phyloP scores from a whole-genome alignment of 2,888 invertebrate species.

The Morpho deidamia region DNA sequence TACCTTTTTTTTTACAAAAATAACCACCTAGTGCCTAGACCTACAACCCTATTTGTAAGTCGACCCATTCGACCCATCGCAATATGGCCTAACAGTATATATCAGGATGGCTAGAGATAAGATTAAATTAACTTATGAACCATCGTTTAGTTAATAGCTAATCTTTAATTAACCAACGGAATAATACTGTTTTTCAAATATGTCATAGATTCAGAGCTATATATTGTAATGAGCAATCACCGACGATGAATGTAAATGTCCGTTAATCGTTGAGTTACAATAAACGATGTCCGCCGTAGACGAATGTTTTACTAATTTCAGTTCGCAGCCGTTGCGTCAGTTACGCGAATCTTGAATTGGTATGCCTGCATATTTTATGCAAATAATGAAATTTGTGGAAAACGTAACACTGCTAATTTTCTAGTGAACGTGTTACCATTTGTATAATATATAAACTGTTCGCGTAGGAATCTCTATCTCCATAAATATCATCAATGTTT shows the following conservation, averaged over 20 bases:
- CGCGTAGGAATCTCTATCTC: not conserved
- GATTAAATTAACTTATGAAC: conserved; percentile 47
- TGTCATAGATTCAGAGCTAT: conserved; percentile 32
- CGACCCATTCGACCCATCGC: conserved; percentile 47
- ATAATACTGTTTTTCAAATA: conserved; percentile 23
- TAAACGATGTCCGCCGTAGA: conserved; percentile 56
- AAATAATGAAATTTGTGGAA: conserved; percentile 58
- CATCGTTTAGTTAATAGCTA: conserved; percentile 34
- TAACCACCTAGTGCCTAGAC: too few relatives aligned
- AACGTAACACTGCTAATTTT: conserved; percentile 27
- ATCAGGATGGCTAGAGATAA: conserved; percentile 58
- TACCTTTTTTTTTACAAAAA: too few relatives aligned
- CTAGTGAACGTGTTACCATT: conserved; percentile 7
- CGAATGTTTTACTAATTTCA: conserved; percentile 67
- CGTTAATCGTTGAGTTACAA: conserved; percentile 45
- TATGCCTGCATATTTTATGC: conserved; percentile 63
- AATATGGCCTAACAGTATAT: conserved; percentile 61
- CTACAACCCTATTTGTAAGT: too few relatives aligned
- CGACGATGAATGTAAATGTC: conserved; percentile 59
- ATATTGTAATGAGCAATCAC: conserved; percentile 46
- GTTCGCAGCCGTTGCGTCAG: conserved; percentile 59
- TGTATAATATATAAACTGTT: conserved; percentile 1
- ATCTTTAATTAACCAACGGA: conserved; percentile 15
- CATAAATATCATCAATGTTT: not conserved
- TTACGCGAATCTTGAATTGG: conserved; percentile 49